Evolutionary conservation across 2,113 vertebrate species (phyloP), one percentile per base, ranked within the genome.

Genomic region (Lathamus discolor): DNA sequence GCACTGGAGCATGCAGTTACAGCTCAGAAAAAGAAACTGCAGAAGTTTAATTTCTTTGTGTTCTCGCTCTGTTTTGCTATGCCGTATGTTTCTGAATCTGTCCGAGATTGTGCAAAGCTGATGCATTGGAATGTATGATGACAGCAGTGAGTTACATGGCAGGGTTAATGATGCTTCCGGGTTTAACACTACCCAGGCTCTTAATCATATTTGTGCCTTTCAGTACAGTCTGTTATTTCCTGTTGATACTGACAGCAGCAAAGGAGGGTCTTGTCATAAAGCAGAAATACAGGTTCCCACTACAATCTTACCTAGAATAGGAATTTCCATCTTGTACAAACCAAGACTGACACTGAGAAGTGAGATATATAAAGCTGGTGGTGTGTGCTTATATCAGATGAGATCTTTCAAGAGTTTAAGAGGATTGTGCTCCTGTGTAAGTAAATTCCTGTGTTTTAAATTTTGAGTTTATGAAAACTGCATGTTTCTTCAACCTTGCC

Each of bases 271-370:
- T 73, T 7, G 20, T 92, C 77, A 44, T 27, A 72, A 91, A 89
- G 96, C 92, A 92, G 96, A 89, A 92, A 94, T 78, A 94, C 92
- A 87, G 86, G 92, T 96, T 96, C 86, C 52, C 49, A 3, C 41
- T 83, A 11, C 37, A 9, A 2, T 51, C 90, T 94, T 83, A 28
- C 88, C 13, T 39, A 54, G 57, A 51, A 1, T 9, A 69, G 96
- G 95, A 88, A 63, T 87, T 97, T 94, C 96, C 96, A 43, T 43
- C 70, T 35, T 91, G 86, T 82, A 48, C 76, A 66, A 75, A 86
- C 70, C 83, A 15, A 39, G 69, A 16, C 16, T 88, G 83, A 44
- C 62, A 66, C 64, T 29, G 49, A 44, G 67, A 43, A 54, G 72
- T 24, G 44, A 70, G 57, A 33, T 80, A 94, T 89, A 96, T 96